Base-by-base conservation (phyloP, 2,888 invertebrate genomes). In the Parochlus steinenii region DNA sequence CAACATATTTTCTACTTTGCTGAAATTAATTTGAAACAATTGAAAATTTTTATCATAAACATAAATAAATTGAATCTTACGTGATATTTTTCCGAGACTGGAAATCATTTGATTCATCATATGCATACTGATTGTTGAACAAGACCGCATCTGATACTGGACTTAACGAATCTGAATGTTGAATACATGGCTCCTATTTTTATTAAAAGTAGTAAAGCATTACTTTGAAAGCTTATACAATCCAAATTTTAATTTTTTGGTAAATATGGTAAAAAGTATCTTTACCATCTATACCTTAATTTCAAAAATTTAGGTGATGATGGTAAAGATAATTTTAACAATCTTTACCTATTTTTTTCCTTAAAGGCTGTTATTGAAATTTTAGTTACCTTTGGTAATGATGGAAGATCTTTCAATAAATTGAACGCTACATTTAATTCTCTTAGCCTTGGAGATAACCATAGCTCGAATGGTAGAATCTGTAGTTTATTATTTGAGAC, bases 401-500 rank as follows among this genome's bases (percentile, higher is more conserved):
- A 62, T 1, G 76, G 73, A 42, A 95, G 58, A 45, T 85, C 81
- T 31, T 71, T 69, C 12, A 95, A 61, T 35, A 83, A 67, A 64
- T 97, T 97, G 49, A 89, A 77, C 0, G 90, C 80, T 1, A 78
- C 78, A 56, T 87, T 90, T 19, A 93, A 59, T 55, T 93, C 93
- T 35, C 83, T 70, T 30, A 95, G 62, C 39, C 79, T 77, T 0
- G 86, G 81, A 2, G 90, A 74, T 10, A 70, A 61, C 93, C 93
- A 95, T 63, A 95, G 62, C 42, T 74, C 72, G 38, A 74, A 71
- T 0, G 93, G 92, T 36, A 95, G 61, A 31, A 67, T 60, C 42
- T 83, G 78, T 36, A 95, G 60, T 56, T 89, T 86, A 59, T 97
- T 97, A 59, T 90, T 87, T 1, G 92, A 86, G n/a, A 90, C 74